phyloP scores from a whole-genome alignment of 2,797 vertebrate species.

The Hoplostethus atlanticus region DNA sequence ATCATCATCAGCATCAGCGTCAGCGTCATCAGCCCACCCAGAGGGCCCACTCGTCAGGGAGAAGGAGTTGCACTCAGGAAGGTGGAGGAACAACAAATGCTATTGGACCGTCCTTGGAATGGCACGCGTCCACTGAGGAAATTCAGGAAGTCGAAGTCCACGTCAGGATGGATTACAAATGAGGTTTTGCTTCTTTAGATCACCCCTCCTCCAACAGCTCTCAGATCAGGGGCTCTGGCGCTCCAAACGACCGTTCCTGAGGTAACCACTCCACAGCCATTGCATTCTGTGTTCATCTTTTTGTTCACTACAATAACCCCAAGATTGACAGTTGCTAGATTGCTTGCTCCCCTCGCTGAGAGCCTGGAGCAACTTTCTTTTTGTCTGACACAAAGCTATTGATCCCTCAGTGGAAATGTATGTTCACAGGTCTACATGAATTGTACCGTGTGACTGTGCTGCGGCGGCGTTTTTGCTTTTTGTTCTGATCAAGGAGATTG shows the following conservation, averaged over 20 bases:
- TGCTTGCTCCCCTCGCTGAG: constrained; percentile 55
- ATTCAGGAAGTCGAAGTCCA: constrained; percentile 17
- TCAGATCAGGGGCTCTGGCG: constrained; percentile 32
- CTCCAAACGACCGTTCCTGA: constrained; percentile 44
- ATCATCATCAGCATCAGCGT: constrained; percentile 60
- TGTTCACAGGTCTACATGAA: constrained; percentile 53
- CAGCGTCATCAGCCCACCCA: constrained; percentile 51
- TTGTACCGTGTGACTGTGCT: constrained; percentile 53
- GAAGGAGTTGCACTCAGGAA: constrained; percentile 39
- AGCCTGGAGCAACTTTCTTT: constrained; percentile 59
- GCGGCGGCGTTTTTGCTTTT: constrained; percentile 44
- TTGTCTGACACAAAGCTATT: constrained; percentile 67
- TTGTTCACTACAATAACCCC: constrained; percentile 53
- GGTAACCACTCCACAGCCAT: constrained; percentile 45
- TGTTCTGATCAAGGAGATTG: constrained; percentile 57
- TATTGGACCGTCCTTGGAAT: constrained; percentile 36
- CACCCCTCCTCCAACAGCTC: constrained; percentile 21
- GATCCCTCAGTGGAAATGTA: constrained; percentile 68
- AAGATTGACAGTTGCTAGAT: constrained; percentile 60
- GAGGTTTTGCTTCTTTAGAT: constrained; percentile 30
- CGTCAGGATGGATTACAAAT: constrained; percentile 31
- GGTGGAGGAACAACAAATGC: constrained; percentile 23
- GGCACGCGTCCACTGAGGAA: constrained; percentile 15
- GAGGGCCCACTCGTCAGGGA: constrained; percentile 34
- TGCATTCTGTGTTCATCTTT: constrained; percentile 62